These are phyloP conservation scores for Porites australiensis DNA, from an alignment of 64 coral and sea anemone species.

Conservation along the genomic window DNA sequence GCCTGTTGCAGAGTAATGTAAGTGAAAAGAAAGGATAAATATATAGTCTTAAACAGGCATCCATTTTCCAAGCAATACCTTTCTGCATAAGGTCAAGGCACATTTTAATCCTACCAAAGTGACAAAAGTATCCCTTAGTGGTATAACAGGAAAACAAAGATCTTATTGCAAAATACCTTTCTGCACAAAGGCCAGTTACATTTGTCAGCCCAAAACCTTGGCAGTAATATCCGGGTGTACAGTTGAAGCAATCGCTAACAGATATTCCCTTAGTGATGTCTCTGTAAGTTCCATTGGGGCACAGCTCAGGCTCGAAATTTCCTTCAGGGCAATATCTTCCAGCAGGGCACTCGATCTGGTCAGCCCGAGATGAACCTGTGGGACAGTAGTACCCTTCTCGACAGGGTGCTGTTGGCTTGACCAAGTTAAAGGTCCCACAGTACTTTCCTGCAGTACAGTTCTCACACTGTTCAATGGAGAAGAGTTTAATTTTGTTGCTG, in stretches of 20 bases:
- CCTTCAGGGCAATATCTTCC: conserved; percentile 81
- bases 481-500: conserved; percentile 82
- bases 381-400: conserved; percentile 91
- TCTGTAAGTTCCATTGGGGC: conserved; percentile 88
- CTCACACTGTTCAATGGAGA: conserved; percentile 77
- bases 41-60: no score
- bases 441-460: conserved; percentile 93
- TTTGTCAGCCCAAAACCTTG: conserved; percentile 75
- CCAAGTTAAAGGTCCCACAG: conserved; percentile 84
- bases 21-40: no score
- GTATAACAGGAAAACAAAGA: neutral
- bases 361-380: conserved; percentile 66
- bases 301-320: conserved; percentile 65
- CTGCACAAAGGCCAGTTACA: conserved; percentile 89
- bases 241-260: conserved; percentile 80
- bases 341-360: conserved; percentile 88
- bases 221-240: conserved; percentile 94
- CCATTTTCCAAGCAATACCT: no score
- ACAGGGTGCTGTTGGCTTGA: conserved; percentile 69
- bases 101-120: no score
- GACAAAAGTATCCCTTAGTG: no score
- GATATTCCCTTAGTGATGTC: conserved; percentile 79
- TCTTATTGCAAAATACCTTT: conserved; percentile 66
- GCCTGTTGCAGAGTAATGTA: no score
- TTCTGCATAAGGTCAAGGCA: no score